These are phyloP conservation scores for Sciurus carolinensis DNA, from an alignment of 2,797 vertebrate species.

Conservation along the genomic window DNA sequence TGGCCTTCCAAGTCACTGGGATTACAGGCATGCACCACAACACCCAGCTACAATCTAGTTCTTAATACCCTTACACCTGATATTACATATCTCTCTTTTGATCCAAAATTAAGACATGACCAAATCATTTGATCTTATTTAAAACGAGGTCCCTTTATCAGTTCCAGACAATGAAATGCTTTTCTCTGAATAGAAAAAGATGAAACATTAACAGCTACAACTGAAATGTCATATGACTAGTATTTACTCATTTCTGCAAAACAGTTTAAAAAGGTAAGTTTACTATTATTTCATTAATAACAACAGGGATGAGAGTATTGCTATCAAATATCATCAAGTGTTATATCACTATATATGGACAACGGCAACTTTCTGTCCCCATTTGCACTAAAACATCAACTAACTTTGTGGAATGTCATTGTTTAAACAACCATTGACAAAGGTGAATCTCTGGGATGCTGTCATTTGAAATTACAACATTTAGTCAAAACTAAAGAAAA, in stretches of 20 bases:
- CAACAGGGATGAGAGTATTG: neutral
- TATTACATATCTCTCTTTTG: constrained; percentile 44
- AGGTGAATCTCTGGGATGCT: constrained; percentile 49
- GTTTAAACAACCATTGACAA: constrained; percentile 69
- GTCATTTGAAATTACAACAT: constrained; percentile 61
- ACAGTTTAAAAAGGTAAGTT: neutral
- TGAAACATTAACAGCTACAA: constrained; percentile 5
- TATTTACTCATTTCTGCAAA: constrained; percentile 11
- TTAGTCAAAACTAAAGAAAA: constrained; percentile 73
- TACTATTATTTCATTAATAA: constrained; percentile 2
- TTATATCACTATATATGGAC: neutral
- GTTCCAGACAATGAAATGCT: constrained; percentile 1
- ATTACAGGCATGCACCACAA: too few species aligned
- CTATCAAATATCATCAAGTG: neutral
- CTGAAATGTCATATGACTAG: neutral
- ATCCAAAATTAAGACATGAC: constrained; percentile 54
- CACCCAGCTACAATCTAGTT: neutral
- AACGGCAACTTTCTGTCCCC: neutral
- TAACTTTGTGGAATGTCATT: constrained; percentile 29
- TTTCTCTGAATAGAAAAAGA: constrained; percentile 48
- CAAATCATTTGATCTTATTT: constrained; percentile 39
- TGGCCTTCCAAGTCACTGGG: too few species aligned
- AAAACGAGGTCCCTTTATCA: constrained; percentile 41
- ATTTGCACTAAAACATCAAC: neutral
- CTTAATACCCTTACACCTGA: neutral